Evolutionary conservation across 2,113 vertebrate genomes (phyloP).

Genomic region (Pavo muticus): DNA sequence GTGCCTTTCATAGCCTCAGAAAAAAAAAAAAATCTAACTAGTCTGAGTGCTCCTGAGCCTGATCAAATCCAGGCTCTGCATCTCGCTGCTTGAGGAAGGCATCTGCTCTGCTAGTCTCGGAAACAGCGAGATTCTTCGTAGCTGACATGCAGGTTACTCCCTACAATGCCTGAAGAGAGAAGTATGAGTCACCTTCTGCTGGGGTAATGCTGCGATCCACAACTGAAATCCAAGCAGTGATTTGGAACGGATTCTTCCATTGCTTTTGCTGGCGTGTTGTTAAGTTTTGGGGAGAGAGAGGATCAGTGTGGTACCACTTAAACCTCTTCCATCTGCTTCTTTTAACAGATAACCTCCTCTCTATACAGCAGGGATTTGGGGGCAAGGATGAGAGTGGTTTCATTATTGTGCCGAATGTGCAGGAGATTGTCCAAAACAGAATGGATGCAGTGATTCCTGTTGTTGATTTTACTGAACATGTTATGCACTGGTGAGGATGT

Average conservation of each 20-base stretch:
- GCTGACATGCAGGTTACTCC: slow-evolving; percentile 37
- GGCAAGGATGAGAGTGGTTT: not conserved
- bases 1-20: not conserved
- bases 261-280: not conserved
- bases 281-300: not conserved
- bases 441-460: not conserved
- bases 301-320: not conserved
- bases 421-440: not conserved
- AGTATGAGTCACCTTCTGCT: slow-evolving; percentile 21
- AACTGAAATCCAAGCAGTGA: not conserved
- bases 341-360: not conserved
- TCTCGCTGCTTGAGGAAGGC: not conserved
- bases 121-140: slow-evolving; percentile 2
- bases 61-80: not conserved
- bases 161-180: slow-evolving; percentile 25
- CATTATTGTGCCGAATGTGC: not conserved
- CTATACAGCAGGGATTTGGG: not conserved
- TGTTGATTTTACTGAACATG: not conserved
- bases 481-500: not conserved
- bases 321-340: not conserved
- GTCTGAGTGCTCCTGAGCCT: not conserved
- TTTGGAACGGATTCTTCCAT: not conserved
- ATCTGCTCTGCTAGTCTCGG: not conserved
- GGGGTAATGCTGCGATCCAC: not conserved
- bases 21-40: not conserved